A percentile compares a stretch with the other conserved stretches of the same genome.
These are phyloP conservation scores for Neocrepidodera transversa DNA, from an alignment of 2,888 invertebrate species.

Conservation along the genomic window DNA sequence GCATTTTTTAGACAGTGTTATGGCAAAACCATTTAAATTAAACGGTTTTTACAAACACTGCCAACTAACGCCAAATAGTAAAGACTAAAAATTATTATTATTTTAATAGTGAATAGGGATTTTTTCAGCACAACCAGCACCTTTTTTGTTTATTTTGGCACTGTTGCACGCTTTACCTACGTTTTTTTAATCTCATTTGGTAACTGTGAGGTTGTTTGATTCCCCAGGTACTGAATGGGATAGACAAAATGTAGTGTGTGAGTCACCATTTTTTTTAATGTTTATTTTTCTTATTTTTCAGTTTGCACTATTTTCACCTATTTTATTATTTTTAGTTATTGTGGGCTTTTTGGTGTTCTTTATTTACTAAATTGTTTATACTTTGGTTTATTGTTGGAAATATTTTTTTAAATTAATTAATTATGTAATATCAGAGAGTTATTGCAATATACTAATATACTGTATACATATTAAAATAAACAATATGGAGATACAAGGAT, in stretches of 20 bases:
- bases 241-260: slow-evolving; percentile 71
- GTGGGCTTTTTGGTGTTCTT: slow-evolving; percentile 26
- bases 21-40: too few relatives aligned
- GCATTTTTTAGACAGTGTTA: too few relatives aligned
- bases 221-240: slow-evolving; percentile 88
- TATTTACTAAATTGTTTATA: not conserved
- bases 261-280: slow-evolving; percentile 56
- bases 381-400: not conserved
- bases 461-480: too few relatives aligned
- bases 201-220: slow-evolving; percentile 86
- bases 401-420: not conserved
- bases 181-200: slow-evolving; percentile 96
- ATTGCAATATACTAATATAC: too few relatives aligned
- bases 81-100: too few relatives aligned
- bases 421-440: too few relatives aligned
- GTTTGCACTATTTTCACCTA: slow-evolving; percentile 22
- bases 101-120: too few relatives aligned
- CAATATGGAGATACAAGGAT: too few relatives aligned
- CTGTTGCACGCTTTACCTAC: slow-evolving; percentile 59
- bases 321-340: slow-evolving; percentile 22
- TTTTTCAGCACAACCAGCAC: slow-evolving; percentile 32
- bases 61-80: too few relatives aligned
- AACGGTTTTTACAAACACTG: too few relatives aligned
- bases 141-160: slow-evolving; percentile 36
- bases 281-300: slow-evolving; percentile 40